These are phyloP conservation scores for Parapsyche elsis DNA, from an alignment of 1,140 invertebrate genomes.

Conservation along the genomic window DNA sequence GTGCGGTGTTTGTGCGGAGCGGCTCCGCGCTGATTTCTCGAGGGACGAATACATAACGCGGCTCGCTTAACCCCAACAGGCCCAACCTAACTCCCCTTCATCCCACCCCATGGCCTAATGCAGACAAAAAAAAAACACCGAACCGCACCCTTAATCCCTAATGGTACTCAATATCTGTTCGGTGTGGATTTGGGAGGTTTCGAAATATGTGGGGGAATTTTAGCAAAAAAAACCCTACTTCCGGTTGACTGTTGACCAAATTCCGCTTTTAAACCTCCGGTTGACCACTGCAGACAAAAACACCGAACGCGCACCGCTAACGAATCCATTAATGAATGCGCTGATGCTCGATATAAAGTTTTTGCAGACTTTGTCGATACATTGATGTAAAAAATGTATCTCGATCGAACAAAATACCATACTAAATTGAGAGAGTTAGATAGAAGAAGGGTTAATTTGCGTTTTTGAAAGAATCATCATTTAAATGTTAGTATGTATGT, in stretches of 20 bases:
- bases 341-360: background rate
- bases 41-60: conserved; percentile 53
- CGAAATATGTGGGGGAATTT: too few species aligned
- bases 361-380: too few species aligned
- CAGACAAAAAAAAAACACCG: too few species aligned
- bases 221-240: too few species aligned
- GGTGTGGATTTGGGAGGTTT: background rate
- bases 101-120: background rate
- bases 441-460: too few species aligned
- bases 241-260: background rate
- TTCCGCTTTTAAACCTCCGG: too few species aligned
- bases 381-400: too few species aligned
- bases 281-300: background rate
- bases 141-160: background rate
- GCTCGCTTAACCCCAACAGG: conserved; percentile 34
- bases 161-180: background rate
- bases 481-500: too few species aligned
- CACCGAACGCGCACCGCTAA: background rate
- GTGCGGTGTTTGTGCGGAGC: conserved; percentile 36
- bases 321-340: conserved; percentile 9
- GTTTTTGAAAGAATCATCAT: too few species aligned
- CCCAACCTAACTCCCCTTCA: background rate
- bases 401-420: too few species aligned
- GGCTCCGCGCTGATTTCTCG: conserved; percentile 51
- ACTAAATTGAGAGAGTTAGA: too few species aligned